phyloP scores from a whole-genome alignment of 2,113 vertebrate species.

The Chloroceryle aenea region DNA sequence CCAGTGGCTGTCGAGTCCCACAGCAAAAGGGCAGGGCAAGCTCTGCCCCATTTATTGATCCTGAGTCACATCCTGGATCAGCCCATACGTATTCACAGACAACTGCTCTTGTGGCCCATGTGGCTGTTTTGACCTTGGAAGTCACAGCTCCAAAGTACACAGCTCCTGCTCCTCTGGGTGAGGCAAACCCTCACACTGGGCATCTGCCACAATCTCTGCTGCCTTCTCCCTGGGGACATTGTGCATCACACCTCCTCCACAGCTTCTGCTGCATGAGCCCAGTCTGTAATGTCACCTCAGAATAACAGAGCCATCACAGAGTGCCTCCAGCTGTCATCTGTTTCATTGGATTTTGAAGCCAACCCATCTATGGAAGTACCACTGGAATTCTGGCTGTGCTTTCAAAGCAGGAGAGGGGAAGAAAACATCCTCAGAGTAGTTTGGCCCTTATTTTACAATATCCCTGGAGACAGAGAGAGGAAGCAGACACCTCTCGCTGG shows the following conservation, averaged over 20 bases:
- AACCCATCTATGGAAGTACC: not conserved
- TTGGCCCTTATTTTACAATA: not conserved
- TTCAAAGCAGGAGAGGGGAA: slow-evolving; percentile 64
- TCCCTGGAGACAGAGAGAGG: not conserved
- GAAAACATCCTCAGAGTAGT: not conserved
- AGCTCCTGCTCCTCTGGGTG: slow-evolving; percentile 75
- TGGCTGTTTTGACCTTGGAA: slow-evolving; percentile 71
- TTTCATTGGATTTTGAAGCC: not conserved
- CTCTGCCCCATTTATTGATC: not conserved
- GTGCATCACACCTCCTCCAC: slow-evolving; percentile 80
- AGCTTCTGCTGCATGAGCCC: slow-evolving; percentile 82
- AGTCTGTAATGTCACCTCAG: slow-evolving; percentile 81
- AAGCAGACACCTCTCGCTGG: not conserved
- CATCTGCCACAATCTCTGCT: slow-evolving; percentile 72
- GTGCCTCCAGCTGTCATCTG: not conserved
- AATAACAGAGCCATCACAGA: not conserved
- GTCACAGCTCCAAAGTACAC: slow-evolving; percentile 81
- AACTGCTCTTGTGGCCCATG: not conserved
- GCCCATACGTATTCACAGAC: not conserved
- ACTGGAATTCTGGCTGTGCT: slow-evolving; percentile 40
- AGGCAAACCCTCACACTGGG: slow-evolving; percentile 71
- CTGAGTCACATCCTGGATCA: not conserved
- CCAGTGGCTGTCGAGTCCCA: not conserved
- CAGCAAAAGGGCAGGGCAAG: not conserved
- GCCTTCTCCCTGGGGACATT: slow-evolving; percentile 62